A percentile compares a stretch with the other conserved stretches of the same genome.
These are phyloP conservation scores for Enteromius paludinosus DNA, from an alignment of 2,797 vertebrate genomes.

Conservation along the genomic window DNA sequence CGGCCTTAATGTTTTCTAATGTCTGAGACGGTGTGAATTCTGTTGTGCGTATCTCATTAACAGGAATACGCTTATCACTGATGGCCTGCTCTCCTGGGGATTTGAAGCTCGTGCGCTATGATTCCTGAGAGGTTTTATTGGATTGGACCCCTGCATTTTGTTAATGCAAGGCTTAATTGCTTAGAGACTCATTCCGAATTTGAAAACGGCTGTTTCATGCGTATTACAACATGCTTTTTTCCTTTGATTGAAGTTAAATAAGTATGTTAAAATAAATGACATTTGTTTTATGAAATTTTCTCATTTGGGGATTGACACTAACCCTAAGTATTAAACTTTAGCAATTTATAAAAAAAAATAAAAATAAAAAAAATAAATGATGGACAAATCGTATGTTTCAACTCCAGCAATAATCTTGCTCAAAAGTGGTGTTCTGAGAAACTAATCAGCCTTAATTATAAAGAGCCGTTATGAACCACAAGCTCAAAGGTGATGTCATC, in stretches of 20 bases:
- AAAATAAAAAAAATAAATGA: too few relatives aligned
- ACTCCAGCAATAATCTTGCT: neutral
- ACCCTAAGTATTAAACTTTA: neutral
- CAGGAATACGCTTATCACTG: constrained; percentile 31
- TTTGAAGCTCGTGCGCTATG: constrained; percentile 3
- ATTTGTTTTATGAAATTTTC: neutral
- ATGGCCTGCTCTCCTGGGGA: constrained; percentile 37
- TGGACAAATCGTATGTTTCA: neutral
- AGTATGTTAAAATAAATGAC: constrained; percentile 1
- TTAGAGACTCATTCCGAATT: constrained; percentile 28
- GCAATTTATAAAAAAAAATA: too few relatives aligned
- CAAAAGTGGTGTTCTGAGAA: neutral
- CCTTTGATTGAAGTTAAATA: constrained; percentile 14
- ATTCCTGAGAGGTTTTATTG: constrained; percentile 45
- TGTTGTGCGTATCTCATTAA: constrained; percentile 47
- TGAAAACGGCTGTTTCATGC: constrained; percentile 8
- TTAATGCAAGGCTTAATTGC: constrained; percentile 40
- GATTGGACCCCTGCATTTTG: constrained; percentile 36
- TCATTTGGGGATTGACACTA: neutral
- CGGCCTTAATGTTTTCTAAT: constrained; percentile 47
- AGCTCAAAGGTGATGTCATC: constrained; percentile 50
- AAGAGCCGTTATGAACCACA: constrained; percentile 18
- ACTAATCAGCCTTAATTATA: neutral
- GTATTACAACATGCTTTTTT: neutral
- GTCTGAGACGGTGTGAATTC: constrained; percentile 20